phyloP scores from a whole-genome alignment of 2,888 invertebrate genomes.

The Ectemnius lituratus region DNA sequence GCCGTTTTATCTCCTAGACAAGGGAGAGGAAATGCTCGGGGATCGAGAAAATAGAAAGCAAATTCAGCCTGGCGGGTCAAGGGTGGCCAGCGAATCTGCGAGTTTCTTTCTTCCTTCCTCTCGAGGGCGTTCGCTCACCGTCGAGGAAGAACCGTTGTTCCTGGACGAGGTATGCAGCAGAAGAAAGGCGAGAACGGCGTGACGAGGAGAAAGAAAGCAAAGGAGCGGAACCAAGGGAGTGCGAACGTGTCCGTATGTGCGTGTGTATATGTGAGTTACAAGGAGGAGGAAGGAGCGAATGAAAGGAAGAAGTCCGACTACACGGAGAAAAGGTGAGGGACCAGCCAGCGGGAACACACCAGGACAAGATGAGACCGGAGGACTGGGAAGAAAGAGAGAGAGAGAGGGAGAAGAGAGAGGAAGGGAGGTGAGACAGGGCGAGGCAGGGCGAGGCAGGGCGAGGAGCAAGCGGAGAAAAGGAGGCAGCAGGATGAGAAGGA shows the following conservation, averaged over 20 bases:
- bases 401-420: constrained; percentile 10
- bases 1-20: not conserved
- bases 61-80: not conserved
- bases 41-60: not conserved
- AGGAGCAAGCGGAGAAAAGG: constrained; percentile 33
- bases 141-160: not conserved
- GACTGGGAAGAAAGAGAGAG: not conserved
- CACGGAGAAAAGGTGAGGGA: constrained; percentile 21
- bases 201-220: constrained; percentile 19
- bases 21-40: constrained; percentile 21
- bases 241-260: no score
- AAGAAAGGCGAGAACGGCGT: constrained; percentile 10
- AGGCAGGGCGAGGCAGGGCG: constrained; percentile 39
- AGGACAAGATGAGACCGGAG: not conserved
- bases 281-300: constrained; percentile 15
- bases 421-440: constrained; percentile 37
- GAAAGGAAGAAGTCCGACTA: constrained; percentile 1
- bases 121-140: no score
- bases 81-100: not conserved
- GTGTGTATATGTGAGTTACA: not conserved
- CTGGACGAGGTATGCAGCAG: constrained; percentile 6
- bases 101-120: no score
- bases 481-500: constrained; percentile 52
- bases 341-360: not conserved
- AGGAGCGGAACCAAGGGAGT: no score